These are phyloP conservation scores for Cerastis leucographa DNA, from an alignment of 2,888 invertebrate genomes.

Conservation along the genomic window DNA sequence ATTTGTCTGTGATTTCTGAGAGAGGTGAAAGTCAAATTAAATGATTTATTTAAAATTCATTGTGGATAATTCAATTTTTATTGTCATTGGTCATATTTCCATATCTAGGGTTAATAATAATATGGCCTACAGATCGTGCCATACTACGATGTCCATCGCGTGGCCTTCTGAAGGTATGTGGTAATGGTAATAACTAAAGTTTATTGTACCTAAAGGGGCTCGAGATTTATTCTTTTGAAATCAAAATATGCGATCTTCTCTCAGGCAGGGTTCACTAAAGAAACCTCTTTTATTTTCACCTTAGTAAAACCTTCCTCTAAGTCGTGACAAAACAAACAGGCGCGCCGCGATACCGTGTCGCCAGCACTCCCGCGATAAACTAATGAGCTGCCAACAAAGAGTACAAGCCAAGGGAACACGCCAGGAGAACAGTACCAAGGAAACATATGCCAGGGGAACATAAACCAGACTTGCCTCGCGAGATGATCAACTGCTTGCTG, in stretches of 20 bases:
- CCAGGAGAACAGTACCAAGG: not conserved
- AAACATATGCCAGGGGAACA: constrained; percentile 7
- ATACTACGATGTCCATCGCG: not conserved
- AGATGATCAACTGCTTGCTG: constrained; percentile 31
- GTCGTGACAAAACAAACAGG: constrained; percentile 52
- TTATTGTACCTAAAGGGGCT: not conserved
- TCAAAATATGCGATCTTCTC: not conserved
- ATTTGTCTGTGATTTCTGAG: not conserved
- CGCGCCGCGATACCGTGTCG: constrained; percentile 49
- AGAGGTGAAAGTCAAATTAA: not conserved
- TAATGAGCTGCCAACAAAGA: constrained; percentile 64
- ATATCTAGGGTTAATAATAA: not conserved
- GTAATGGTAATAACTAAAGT: not conserved
- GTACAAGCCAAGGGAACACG: constrained; percentile 8
- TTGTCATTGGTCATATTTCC: too few relatives aligned
- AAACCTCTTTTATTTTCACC: not conserved
- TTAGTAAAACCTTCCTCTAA: constrained; percentile 50
- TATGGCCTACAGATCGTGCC: not conserved
- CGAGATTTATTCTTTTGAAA: not conserved
- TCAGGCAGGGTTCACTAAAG: not conserved
- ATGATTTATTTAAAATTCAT: not conserved
- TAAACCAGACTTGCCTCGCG: constrained; percentile 19
- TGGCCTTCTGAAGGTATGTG: not conserved
- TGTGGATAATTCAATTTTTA: too few relatives aligned
- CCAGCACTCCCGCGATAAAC: constrained; percentile 56